Evolutionary conservation across 2,113 vertebrate species (phyloP), one percentile per base, ranked within the genome.

Genomic region (Sander vitreus): DNA sequence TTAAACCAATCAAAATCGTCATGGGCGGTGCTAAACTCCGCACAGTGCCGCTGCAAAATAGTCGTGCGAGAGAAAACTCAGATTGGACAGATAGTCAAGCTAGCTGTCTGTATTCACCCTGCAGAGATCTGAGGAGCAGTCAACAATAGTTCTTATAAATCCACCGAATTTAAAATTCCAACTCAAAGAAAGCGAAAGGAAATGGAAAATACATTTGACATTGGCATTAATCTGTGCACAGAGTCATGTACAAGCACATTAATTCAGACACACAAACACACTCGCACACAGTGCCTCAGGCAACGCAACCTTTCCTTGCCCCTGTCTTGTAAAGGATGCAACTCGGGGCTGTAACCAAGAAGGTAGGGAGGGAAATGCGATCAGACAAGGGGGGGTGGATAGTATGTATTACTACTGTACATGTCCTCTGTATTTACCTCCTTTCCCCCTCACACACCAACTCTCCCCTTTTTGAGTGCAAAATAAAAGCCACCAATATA

Each of bases 401-500:
- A 55, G 19, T 55, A 19, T 76, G 6, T 43, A 21, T 53, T 11
- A 25, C 47, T 43, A 50, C 69, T 59, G 36, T 73, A 67, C 54
- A 54, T 67, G 16, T 65, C 66, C 43, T 51, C 15, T 72, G 18
- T 70, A 51, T 73, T 59, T 76, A 66, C 76, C 25, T 80, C n/a
- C 6, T 53, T 75, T 73, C 75, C 51, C 51, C 68, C n/a, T 58
- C 66, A 11, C 27, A 50, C 72, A 83, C 23, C 58, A 66, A 27
- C 50, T 79, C 65, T 48, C 59, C n/a, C 27, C 4, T 43, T 15
- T 72, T 43, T 57, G 48, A 18, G 11, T 77, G 75, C 62, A 39
- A 73, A 83, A 77, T 65, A 70, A 90, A 85, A 84, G 72, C 71
- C 72, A 81, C 64, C 39, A 73, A 39, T 71, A 91, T 82, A 89